Percentiles rank a stretch among this genome's conserved stretches.
Evolutionary conservation across 1,140 invertebrate genomes (phyloP).

Genomic region (Zaprionus inermis): DNA sequence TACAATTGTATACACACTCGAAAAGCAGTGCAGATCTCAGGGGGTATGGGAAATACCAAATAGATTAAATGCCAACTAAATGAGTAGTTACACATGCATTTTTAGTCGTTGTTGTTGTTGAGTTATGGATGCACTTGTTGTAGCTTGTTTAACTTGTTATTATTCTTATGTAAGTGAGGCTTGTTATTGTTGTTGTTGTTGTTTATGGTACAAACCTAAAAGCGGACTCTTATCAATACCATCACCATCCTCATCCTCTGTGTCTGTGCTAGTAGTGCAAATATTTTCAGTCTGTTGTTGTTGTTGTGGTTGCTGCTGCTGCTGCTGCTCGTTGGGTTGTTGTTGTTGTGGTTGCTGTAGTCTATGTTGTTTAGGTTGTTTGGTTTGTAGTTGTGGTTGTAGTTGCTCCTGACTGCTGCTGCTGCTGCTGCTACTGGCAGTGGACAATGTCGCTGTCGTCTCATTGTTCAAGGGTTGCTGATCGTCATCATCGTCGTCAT

Average conservation of each 20-base stretch:
- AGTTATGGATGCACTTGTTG: too few species aligned
- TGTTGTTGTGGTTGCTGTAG: constrained; percentile 22
- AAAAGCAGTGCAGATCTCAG: not conserved
- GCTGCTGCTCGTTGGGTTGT: constrained; percentile 37
- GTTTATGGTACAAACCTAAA: constrained; percentile 82
- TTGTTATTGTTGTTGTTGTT: constrained; percentile 41
- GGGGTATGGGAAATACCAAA: not conserved
- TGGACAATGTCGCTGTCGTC: constrained; percentile 66
- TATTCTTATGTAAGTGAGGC: constrained; percentile 6
- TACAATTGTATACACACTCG: too few species aligned
- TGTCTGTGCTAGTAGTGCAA: constrained; percentile 54
- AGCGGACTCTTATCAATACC: constrained; percentile 83
- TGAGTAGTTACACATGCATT: not conserved
- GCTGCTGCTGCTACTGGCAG: constrained; percentile 52
- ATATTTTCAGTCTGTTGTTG: constrained; percentile 54
- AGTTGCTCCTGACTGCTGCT: constrained; percentile 61
- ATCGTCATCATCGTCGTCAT: constrained; percentile 72
- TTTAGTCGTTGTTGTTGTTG: constrained; percentile 3
- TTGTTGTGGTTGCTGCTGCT: constrained; percentile 15
- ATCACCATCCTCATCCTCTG: constrained; percentile 79
- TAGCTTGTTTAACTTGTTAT: constrained; percentile 5
- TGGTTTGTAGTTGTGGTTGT: constrained; percentile 44
- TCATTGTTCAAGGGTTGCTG: constrained; percentile 74
- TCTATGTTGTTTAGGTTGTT: constrained; percentile 41
- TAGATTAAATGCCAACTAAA: constrained; percentile 1